Evolutionary conservation across 2,888 invertebrate genomes (phyloP), one percentile per base, ranked within the genome.

Genomic region (Margaritifera margaritifera): DNA sequence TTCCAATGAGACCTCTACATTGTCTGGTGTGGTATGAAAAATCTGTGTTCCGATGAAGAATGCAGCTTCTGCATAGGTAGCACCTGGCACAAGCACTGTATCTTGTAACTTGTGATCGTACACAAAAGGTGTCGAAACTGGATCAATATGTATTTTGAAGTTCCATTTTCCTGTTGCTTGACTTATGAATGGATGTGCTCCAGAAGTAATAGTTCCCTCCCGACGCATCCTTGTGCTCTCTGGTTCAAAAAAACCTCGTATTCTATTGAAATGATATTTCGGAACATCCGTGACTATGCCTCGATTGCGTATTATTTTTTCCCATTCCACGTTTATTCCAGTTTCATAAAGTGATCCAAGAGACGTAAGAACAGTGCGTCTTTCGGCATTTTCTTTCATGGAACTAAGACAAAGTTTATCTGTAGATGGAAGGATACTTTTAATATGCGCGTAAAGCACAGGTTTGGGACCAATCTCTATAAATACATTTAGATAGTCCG

Each of bases 401-500:
- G 75, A 75, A 6, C 66, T 52, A 18, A 80, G 58, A 54, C 66
- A 58, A 18, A 50, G 25, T 0, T 64, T 66, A 11, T 75, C 72
- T 15, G 68, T 71, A 6, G 60, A 60, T 6, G 71, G 64, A 50
- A 79, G 75, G 6, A 77, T 71, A 57, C 79, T 77, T 18, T 51
- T 58, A 6, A 79, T 52, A 63, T 82, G 78, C 5, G 79, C 71
- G n/a, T 72, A 57, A 24, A 83, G 61, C 11, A 82, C 83, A 19
- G 84, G 83, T 57, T 69, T 77, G 31, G 84, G 85, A 15, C 85
- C 84, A 27, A 86, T 80, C 68, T 86, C 86, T 11, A 86, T 53
- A 69, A 80, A 78, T 8, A 85, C 60, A 62, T 77, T 81, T n/a
- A 61, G 65, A 2, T 59, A 64, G 4, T 62, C 67, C 27, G 61